phyloP scores from a whole-genome alignment of 2,113 vertebrate species.

The Jaculus jaculus region DNA sequence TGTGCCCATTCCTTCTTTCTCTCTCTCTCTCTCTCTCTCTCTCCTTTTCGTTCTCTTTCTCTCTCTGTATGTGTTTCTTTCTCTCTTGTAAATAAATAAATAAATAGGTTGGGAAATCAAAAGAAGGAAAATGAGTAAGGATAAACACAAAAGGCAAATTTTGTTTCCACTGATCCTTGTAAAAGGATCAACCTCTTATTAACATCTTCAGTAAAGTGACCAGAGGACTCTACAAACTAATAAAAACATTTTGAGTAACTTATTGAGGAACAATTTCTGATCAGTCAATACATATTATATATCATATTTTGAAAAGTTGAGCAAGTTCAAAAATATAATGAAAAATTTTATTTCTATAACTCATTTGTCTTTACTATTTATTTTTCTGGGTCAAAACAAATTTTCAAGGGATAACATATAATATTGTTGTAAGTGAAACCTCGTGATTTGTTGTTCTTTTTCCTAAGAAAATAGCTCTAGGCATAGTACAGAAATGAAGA shows the following conservation, averaged over 20 bases:
- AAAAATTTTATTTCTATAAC: conserved; percentile 30
- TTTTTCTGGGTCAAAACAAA: conserved; percentile 14
- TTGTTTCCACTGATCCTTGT: conserved; percentile 35
- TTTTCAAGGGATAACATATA: neutral
- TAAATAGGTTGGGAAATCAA: neutral
- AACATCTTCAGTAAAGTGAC: neutral
- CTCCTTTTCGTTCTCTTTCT: no score
- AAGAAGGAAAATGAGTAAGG: neutral
- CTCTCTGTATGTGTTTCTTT: no score
- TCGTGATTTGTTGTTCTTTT: neutral
- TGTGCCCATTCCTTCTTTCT: no score
- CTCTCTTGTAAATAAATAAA: no score
- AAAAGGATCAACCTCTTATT: neutral
- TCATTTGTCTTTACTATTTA: conserved; percentile 43
- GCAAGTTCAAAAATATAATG: conserved; percentile 43
- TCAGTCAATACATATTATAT: neutral
- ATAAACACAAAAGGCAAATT: neutral
- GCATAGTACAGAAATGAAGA: conserved; percentile 24
- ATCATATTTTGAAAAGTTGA: neutral
- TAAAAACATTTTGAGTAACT: neutral
- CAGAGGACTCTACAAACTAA: neutral
- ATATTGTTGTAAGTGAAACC: conserved; percentile 48
- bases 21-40: no score
- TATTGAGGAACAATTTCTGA: neutral
- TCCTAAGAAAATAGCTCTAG: conserved; percentile 14